Percentiles rank a stretch among this genome's conserved stretches.
Evolutionary conservation across 2,797 vertebrate genomes (phyloP).

Genomic region (Rhinichthys osculus): DNA sequence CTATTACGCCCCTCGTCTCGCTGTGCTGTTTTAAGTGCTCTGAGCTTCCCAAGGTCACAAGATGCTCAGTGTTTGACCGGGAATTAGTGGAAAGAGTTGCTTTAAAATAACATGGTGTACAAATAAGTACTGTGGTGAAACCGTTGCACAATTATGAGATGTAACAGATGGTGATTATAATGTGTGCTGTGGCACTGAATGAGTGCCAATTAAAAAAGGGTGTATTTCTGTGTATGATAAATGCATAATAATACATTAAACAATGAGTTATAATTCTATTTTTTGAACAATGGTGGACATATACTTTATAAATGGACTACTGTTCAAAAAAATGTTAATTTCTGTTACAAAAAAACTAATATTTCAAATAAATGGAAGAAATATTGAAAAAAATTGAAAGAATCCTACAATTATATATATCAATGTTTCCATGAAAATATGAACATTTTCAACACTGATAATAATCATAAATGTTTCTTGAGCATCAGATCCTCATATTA

Average conservation of each 20-base stretch:
- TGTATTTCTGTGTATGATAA: neutral
- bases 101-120: neutral
- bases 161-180: neutral
- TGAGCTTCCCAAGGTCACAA: constrained; percentile 20
- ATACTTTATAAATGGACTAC: neutral
- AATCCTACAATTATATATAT: too few species aligned
- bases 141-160: neutral
- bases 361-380: too few species aligned
- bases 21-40: constrained; percentile 15
- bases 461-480: neutral
- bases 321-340: too few species aligned
- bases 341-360: too few species aligned
- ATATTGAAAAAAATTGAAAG: too few species aligned
- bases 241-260: neutral
- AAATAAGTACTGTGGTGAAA: neutral
- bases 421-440: too few species aligned
- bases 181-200: neutral
- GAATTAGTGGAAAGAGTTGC: neutral
- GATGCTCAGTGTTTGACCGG: constrained; percentile 8
- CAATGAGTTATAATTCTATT: too few species aligned
- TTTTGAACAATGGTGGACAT: neutral
- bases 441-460: too few species aligned
- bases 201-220: neutral
- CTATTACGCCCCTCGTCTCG: neutral
- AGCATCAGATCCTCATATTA: neutral